These are phyloP conservation scores for Pristionchus fissidentatus DNA, from an alignment of 2,888 invertebrate species.

Conservation along the genomic window DNA sequence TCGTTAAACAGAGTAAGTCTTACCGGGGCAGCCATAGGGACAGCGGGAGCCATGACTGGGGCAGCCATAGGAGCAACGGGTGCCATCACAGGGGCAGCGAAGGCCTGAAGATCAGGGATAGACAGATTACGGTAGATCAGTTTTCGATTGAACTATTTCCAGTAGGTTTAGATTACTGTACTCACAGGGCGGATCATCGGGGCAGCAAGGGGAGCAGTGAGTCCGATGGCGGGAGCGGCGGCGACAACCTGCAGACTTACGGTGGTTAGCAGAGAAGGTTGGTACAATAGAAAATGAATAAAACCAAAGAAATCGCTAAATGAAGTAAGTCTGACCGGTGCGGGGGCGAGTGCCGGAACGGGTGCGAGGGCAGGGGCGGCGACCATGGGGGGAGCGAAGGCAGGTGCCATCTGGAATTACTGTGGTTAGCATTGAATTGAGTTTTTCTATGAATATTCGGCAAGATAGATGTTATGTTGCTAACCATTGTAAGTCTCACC, in stretches of 20 bases:
- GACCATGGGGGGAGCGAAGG: constrained; percentile 20
- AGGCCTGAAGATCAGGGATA: constrained; percentile 30
- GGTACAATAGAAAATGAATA: neutral
- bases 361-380: constrained; percentile 11
- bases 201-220: constrained; percentile 28
- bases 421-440: neutral
- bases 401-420: neutral
- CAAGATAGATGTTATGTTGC: neutral
- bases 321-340: constrained; percentile 28
- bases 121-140: neutral
- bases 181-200: constrained; percentile 12
- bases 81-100: constrained; percentile 30
- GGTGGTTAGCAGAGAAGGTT: neutral
- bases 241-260: constrained; percentile 28
- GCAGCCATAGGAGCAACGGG: constrained; percentile 4
- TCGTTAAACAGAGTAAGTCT: constrained; percentile 30
- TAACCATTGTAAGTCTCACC: neutral
- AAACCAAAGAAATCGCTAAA: neutral
- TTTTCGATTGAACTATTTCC: neutral
- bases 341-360: constrained; percentile 17
- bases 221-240: constrained; percentile 24
- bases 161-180: neutral
- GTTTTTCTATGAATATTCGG: neutral
- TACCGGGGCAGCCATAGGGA: constrained; percentile 35
- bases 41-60: constrained; percentile 27